Percentiles rank a stretch among this genome's conserved stretches.
Evolutionary conservation across 2,797 vertebrate genomes (phyloP).

Genomic region (Pterois miles): DNA sequence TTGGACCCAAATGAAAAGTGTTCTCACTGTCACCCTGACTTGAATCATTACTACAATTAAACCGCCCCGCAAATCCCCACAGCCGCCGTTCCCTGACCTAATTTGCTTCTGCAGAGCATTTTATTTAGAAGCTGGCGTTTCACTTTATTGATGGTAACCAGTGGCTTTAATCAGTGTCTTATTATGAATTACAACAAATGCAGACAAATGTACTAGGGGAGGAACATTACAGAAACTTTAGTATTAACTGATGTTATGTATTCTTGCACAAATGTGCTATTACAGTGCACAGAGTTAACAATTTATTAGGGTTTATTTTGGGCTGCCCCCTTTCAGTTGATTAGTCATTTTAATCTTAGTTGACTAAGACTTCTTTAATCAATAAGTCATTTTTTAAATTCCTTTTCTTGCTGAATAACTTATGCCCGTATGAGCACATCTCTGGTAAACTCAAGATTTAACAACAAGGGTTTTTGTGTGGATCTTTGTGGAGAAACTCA

Average conservation of each 20-base stretch:
- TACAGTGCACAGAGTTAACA: background rate
- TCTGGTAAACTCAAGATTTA: no score
- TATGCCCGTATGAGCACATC: no score
- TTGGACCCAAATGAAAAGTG: constrained; percentile 23
- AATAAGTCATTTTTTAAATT: no score
- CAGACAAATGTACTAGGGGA: background rate
- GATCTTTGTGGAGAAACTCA: no score
- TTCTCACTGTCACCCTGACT: constrained; percentile 15
- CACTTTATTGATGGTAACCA: background rate
- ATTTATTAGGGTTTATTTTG: background rate
- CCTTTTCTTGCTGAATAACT: no score
- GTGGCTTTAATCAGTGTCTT: constrained; percentile 26
- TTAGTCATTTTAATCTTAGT: no score
- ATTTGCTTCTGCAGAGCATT: constrained; percentile 32
- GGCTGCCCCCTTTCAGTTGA: no score
- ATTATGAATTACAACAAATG: constrained; percentile 1
- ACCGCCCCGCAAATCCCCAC: constrained; percentile 8
- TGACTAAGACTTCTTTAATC: no score
- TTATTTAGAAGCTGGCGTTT: constrained; percentile 28
- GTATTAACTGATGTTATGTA: background rate
- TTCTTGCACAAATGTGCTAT: background rate
- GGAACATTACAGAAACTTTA: constrained; percentile 1
- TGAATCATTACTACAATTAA: constrained; percentile 50
- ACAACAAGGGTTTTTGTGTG: no score
- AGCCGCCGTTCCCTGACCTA: constrained; percentile 14